Evolutionary conservation across 2,113 vertebrate genomes (phyloP).

Genomic region (Gadus chalcogrammus): DNA sequence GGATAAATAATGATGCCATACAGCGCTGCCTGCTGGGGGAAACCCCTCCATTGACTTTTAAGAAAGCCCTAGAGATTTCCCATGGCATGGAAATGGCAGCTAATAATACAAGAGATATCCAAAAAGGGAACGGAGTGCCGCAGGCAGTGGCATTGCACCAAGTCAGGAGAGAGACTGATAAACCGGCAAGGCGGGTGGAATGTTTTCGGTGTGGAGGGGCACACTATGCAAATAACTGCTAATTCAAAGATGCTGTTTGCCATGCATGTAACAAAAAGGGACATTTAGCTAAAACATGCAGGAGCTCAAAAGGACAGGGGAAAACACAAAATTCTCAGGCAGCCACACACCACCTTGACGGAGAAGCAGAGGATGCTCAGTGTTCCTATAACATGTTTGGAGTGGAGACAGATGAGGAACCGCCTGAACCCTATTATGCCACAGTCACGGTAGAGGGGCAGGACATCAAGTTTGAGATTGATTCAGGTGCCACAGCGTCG

Average conservation of each 20-base stretch:
- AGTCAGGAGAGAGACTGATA: slow-evolving; percentile 12
- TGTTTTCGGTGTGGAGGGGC: background rate
- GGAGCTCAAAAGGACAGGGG: background rate
- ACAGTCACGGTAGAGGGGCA: background rate
- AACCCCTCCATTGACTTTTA: too few species aligned
- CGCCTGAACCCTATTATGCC: background rate
- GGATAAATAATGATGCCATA: too few species aligned
- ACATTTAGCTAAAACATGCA: background rate
- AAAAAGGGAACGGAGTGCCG: background rate
- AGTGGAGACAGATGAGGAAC: too few species aligned
- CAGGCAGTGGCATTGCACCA: background rate
- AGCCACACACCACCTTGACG: too few species aligned
- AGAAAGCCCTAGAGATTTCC: too few species aligned
- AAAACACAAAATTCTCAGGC: too few species aligned
- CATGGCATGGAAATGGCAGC: background rate
- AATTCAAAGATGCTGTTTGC: too few species aligned
- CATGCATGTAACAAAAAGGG: background rate
- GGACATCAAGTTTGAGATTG: background rate
- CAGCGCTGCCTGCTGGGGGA: too few species aligned
- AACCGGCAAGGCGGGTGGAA: background rate
- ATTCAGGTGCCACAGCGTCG: background rate
- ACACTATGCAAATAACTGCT: too few species aligned
- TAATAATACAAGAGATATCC: slow-evolving; percentile 11
- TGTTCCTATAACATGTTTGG: too few species aligned
- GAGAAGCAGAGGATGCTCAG: too few species aligned